Conservation (phyloP, 2,888 invertebrate genomes). For the Aquatica leii region DNA sequence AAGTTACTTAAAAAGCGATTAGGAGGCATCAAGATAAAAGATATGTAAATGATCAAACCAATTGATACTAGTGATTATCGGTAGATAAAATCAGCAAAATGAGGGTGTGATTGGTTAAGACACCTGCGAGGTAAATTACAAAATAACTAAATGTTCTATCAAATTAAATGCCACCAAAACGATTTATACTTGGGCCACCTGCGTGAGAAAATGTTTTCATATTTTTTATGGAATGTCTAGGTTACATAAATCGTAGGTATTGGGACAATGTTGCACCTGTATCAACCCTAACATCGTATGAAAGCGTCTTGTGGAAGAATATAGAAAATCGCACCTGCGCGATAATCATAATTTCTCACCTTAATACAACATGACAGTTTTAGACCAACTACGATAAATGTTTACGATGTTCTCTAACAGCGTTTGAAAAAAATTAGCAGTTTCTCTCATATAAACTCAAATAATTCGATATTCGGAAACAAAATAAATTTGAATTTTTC, state of each 20-base stretch:
- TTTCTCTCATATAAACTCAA: neutral
- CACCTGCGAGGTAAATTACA: conserved; percentile 41
- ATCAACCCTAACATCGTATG: conserved; percentile 31
- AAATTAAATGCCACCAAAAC: conserved; percentile 44
- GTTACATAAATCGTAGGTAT: conserved; percentile 42
- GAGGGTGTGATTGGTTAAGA: conserved; percentile 39
- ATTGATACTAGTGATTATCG: conserved; percentile 42
- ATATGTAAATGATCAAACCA: conserved; percentile 40
- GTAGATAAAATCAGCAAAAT: conserved; percentile 36
- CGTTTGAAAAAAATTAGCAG: neutral
- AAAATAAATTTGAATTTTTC: too few species aligned
- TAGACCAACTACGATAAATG: conserved; percentile 32
- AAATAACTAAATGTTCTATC: conserved; percentile 40
- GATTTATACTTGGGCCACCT: conserved; percentile 40
- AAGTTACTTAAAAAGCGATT: conserved; percentile 38
- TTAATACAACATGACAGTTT: conserved; percentile 34
- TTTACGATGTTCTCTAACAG: neutral
- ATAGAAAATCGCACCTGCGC: conserved; percentile 39
- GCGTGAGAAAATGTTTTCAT: conserved; percentile 42
- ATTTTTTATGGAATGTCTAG: conserved; percentile 43
- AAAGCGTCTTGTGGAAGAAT: conserved; percentile 30
- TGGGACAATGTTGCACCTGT: conserved; percentile 40
- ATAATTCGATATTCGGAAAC: neutral
- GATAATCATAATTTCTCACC: conserved; percentile 38
- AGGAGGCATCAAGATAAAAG: conserved; percentile 36